Evolutionary conservation across 2,797 vertebrate genomes (phyloP).

Genomic region (Pipistrellus pygmaeus): DNA sequence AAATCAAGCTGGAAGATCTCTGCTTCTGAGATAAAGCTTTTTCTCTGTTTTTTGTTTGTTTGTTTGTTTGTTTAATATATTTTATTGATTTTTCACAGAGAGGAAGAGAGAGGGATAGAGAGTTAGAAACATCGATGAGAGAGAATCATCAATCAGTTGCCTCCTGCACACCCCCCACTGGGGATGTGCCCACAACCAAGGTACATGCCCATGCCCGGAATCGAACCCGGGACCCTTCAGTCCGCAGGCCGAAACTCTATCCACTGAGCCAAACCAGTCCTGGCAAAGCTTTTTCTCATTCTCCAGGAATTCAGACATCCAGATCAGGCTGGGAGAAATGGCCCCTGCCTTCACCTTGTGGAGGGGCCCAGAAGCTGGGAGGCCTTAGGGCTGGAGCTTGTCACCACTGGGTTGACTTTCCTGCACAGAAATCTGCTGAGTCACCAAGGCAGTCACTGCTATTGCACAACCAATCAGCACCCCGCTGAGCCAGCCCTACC

Average conservation of each 20-base stretch:
- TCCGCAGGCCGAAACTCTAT: too few species aligned
- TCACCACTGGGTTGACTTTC: neutral
- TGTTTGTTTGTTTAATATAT: too few species aligned
- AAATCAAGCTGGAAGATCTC: neutral
- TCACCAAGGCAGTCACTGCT: neutral
- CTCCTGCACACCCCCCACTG: too few species aligned
- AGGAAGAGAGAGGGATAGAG: too few species aligned
- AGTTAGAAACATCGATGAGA: too few species aligned
- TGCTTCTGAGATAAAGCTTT: neutral
- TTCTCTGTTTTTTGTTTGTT: neutral
- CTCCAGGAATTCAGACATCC: neutral
- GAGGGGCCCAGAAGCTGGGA: neutral
- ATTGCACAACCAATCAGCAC: conserved; percentile 4
- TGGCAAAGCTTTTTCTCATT: neutral
- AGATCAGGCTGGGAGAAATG: neutral
- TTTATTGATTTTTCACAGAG: too few species aligned
- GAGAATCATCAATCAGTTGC: too few species aligned
- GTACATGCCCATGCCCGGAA: too few species aligned
- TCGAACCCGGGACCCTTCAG: too few species aligned
- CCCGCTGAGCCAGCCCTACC: neutral
- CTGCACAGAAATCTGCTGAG: neutral
- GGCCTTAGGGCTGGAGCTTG: neutral
- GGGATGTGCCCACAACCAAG: too few species aligned
- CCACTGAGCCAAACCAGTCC: too few species aligned
- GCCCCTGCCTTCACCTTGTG: neutral